phyloP scores from a whole-genome alignment of 2,888 invertebrate genomes.

The Ligdia adustata region DNA sequence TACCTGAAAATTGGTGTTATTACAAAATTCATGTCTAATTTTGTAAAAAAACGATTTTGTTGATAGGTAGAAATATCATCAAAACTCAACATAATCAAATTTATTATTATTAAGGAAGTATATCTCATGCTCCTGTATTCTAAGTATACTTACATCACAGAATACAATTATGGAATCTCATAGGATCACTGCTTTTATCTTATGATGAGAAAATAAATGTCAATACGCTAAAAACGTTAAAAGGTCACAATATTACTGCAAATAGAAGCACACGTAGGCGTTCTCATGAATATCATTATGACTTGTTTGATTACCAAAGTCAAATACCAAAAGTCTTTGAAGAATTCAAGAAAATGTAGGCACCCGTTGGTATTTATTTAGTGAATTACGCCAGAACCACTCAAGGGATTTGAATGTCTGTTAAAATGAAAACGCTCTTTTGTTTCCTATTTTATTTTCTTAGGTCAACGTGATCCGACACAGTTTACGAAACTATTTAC shows the following conservation, averaged over 20 bases:
- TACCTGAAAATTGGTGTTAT: too few relatives aligned
- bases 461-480: constrained; percentile 18
- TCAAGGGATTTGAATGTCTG: constrained; percentile 9
- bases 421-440: constrained; percentile 4
- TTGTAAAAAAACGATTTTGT: too few relatives aligned
- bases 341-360: constrained; percentile 4
- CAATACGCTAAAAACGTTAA: constrained; percentile 25
- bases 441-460: constrained; percentile 11
- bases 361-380: constrained; percentile 1
- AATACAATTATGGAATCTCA: too few relatives aligned
- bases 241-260: constrained; percentile 33
- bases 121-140: too few relatives aligned
- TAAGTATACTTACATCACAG: too few relatives aligned
- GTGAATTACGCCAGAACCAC: constrained; percentile 4
- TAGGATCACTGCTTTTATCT: constrained; percentile 20
- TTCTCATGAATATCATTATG: constrained; percentile 16
- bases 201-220: constrained; percentile 29
- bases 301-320: neutral
- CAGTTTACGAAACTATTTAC: constrained; percentile 15
- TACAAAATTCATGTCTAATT: too few relatives aligned
- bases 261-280: constrained; percentile 20
- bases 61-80: too few relatives aligned
- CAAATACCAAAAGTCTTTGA: too few relatives aligned
- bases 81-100: too few relatives aligned
- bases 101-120: too few relatives aligned